A percentile compares a stretch with the other conserved stretches of the same genome.
Conservation (phyloP, 2,888 invertebrate genomes). For the Hipparchia semele region DNA sequence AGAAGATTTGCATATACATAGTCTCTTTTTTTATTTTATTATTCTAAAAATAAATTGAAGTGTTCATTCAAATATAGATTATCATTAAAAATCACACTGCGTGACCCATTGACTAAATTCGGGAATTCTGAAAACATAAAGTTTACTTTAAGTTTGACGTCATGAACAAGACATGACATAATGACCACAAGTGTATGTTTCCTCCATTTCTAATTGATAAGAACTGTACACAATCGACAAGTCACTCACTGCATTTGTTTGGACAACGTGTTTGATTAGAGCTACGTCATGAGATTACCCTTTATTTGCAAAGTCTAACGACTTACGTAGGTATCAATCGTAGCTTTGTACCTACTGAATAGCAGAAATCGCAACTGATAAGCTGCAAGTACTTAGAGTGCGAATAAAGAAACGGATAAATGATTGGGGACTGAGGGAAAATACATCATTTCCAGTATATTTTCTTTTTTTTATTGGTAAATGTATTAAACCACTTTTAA, state of each 20-base stretch:
- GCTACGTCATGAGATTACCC: constrained; percentile 36
- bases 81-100: not conserved
- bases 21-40: too few species aligned
- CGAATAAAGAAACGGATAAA: too few species aligned
- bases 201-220: constrained; percentile 39
- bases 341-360: not conserved
- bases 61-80: not conserved
- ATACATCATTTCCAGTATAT: too few species aligned
- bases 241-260: constrained; percentile 24
- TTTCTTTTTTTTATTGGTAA: too few species aligned
- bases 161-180: constrained; percentile 25
- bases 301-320: constrained; percentile 33
- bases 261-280: constrained; percentile 31
- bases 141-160: constrained; percentile 29
- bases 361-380: not conserved
- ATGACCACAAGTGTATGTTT: constrained; percentile 26
- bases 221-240: constrained; percentile 32
- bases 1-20: too few species aligned
- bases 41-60: not conserved
- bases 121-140: constrained; percentile 1
- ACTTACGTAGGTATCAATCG: constrained; percentile 26
- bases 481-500: too few species aligned
- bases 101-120: constrained; percentile 5
- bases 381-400: too few species aligned
- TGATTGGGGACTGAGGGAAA: too few species aligned